Evolutionary conservation across 2,113 vertebrate species (phyloP), one percentile per base, ranked within the genome.

Genomic region (Tetrax tetrax): DNA sequence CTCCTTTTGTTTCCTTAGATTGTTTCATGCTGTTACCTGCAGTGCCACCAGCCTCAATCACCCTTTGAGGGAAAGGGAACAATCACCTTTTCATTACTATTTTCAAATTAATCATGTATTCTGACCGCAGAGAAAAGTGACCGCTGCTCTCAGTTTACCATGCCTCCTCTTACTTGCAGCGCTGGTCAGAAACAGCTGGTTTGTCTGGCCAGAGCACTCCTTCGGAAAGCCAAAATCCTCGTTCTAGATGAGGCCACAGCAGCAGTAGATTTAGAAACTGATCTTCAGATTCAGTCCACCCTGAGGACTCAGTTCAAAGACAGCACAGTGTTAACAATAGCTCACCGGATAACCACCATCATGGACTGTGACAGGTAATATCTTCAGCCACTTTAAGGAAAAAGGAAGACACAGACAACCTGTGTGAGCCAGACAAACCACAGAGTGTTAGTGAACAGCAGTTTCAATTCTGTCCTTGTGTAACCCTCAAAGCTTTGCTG

Each of bases 181-280:
- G 95, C 99, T 94, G 99, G 99, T 64, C 99, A 99, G 98, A 98
- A 98, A 54, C 99, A 99, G 97, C 98, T 99, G 14, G 93, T 99
- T 56, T 99, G 99, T 61, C 96, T 99, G 96, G 98, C 99, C 15
- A 98, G 99, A 50, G 99, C 99, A 68, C 97, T 99, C 71, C 98
- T 99, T 85, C 98, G 90, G 50, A 99, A 99, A 97, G 98, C 99
- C 65, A 99, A 98, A 96, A 98, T 99, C 95, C 97, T 99, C 81
- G 94, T 99, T 83, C 97, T 99, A 92, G 99, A 99, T 10, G 99
- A 99, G 95, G 99, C 99, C 23, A 99, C 98, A 4, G 99, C 99
- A 22, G 98, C 99, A 4, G 98, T 99, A 94, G 99, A 99, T 94
- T 93, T 98, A 35, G 99, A 99, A 88, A 99, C 98, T 0, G 99